These are phyloP conservation scores for Cantharis nigra DNA, from an alignment of 2,888 invertebrate genomes.

Conservation along the genomic window DNA sequence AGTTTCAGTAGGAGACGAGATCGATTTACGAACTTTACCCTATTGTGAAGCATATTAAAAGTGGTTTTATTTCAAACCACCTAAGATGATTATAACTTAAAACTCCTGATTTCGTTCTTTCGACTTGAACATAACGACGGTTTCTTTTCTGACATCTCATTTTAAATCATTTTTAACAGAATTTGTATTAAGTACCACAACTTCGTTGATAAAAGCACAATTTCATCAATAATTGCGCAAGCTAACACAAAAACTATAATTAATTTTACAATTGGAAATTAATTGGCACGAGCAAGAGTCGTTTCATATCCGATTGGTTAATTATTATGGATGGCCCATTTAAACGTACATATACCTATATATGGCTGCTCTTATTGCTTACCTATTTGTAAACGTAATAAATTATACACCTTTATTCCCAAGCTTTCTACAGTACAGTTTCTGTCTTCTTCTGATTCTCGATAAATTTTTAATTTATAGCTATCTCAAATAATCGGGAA, in stretches of 20 bases:
- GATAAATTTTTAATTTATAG: no score
- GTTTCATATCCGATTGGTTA: neutral
- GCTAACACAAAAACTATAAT: neutral
- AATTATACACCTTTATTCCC: no score
- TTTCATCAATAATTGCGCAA: neutral
- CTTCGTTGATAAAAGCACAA: neutral
- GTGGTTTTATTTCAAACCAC: conserved; percentile 40
- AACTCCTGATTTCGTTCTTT: conserved; percentile 5
- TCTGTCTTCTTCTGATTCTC: no score
- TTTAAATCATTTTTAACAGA: neutral
- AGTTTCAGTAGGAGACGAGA: conserved; percentile 14
- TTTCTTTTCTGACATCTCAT: neutral
- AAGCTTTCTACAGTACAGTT: no score
- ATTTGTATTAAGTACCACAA: neutral
- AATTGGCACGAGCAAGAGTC: neutral
- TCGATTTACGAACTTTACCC: conserved; percentile 36
- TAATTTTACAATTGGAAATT: neutral
- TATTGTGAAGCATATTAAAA: conserved; percentile 42
- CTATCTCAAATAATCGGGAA: no score
- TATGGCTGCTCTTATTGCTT: neutral
- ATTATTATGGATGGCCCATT: neutral
- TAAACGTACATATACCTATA: neutral
- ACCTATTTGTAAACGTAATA: neutral
- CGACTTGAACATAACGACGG: neutral
- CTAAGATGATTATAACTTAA: conserved; percentile 40